Evolutionary conservation across 2,113 vertebrate genomes (phyloP).

Genomic region (Leptocoma aspasia): DNA sequence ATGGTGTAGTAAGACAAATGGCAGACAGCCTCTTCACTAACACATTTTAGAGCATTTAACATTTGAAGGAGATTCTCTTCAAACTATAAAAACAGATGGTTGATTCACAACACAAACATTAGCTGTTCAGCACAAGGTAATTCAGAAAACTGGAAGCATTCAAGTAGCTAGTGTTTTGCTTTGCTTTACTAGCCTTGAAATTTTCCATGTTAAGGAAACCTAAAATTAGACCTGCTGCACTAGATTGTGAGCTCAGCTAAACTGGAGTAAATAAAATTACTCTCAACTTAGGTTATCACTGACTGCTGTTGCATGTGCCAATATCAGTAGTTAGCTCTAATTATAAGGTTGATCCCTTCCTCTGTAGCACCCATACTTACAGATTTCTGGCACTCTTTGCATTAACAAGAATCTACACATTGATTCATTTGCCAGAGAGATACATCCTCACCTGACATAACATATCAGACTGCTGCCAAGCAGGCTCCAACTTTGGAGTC

Average conservation of each 20-base stretch:
- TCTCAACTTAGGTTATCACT: neutral
- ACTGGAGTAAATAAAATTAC: neutral
- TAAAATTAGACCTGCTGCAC: neutral
- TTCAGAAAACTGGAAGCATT: constrained; percentile 36
- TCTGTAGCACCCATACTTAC: neutral
- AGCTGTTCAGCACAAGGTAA: constrained; percentile 52
- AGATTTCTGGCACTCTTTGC: neutral
- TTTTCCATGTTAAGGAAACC: neutral
- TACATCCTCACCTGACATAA: neutral
- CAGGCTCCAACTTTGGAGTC: neutral
- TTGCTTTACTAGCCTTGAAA: constrained; percentile 12
- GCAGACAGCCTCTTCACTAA: constrained; percentile 2
- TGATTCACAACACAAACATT: constrained; percentile 41
- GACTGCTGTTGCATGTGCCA: neutral
- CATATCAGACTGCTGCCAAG: neutral
- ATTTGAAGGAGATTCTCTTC: constrained; percentile 26
- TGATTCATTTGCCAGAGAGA: neutral
- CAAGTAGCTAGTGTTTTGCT: neutral
- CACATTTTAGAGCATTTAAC: constrained; percentile 18
- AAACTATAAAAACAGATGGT: constrained; percentile 47
- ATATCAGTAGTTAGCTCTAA: neutral
- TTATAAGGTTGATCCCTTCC: neutral
- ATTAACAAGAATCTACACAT: neutral
- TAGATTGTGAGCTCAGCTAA: neutral
- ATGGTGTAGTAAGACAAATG: neutral